phyloP scores from a whole-genome alignment of 1,140 invertebrate species.

The Ectropis grisescens region DNA sequence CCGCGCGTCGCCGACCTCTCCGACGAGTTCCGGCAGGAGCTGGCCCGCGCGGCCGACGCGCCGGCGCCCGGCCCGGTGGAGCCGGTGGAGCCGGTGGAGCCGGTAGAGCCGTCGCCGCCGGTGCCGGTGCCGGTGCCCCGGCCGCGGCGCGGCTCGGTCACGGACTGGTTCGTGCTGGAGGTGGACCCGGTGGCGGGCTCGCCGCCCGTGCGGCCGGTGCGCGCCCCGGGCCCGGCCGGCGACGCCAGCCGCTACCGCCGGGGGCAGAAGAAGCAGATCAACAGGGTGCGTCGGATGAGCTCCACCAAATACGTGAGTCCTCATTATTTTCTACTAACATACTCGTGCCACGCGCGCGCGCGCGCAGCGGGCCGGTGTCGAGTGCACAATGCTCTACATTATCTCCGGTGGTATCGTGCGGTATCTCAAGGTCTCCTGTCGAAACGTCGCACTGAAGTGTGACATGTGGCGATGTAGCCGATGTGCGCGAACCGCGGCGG shows the following conservation, averaged over 20 bases:
- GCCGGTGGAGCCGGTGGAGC: constrained; percentile 14
- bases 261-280: constrained; percentile 44
- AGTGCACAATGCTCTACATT: no score
- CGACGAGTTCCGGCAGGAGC: constrained; percentile 49
- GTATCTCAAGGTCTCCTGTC: no score
- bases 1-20: constrained; percentile 37
- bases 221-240: no score
- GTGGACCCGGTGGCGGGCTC: constrained; percentile 2
- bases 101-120: background rate
- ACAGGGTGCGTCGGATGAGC: constrained; percentile 49
- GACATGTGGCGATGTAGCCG: no score
- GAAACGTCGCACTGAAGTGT: no score
- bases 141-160: constrained; percentile 44
- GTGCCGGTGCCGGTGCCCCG: constrained; percentile 17
- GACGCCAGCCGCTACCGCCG: constrained; percentile 42
- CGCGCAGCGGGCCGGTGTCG: no score
- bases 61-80: constrained; percentile 9
- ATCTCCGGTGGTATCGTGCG: no score
- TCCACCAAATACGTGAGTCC: constrained; percentile 66
- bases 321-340: constrained; percentile 17
- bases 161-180: constrained; percentile 51
- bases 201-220: no score
- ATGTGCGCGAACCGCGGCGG: no score
- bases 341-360: no score
- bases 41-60: constrained; percentile 31